Evolutionary conservation across 1,140 invertebrate species (phyloP), one percentile per base, ranked within the genome.

Genomic region (Heliconius himera): DNA sequence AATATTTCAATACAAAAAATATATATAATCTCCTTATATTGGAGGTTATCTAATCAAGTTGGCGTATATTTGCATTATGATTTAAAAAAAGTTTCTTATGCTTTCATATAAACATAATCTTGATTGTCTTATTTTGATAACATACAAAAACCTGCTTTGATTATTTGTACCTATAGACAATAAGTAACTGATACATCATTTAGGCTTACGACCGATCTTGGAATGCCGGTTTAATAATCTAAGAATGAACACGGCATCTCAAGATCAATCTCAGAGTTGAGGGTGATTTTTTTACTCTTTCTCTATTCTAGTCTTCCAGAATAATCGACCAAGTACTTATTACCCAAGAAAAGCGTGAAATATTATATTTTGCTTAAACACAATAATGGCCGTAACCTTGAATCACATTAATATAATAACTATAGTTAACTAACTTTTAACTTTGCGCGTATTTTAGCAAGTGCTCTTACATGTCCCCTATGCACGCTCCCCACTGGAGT

Each of bases 391-490:
- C 26, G 22, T 66, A 66, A 66, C 60, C 60, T 66, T 29, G 22
- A 66, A 66, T 22, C 60, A 22, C 3, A 46, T 46, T 46, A 29
- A 29, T 29, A 66, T 66, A n/a, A 66, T 29, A 29, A 29, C 60
- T 66, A 66, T 29, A 66, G 11, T 29, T 29, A 66, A 46, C 41
- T 46, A 66, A 66, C 26, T 26, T 22, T 66, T 66, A 66, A 46
- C 13, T 66, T 66, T 9, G 60, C 60, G 60, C 60, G 13, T 66
- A 16, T 29, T 66, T 66, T 29, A 66, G 26, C 60, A 66, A 66
- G 60, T 66, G 60, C n/a, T 22, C 13, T 66, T 66, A 66, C 60
- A 29, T 66, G 60, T 29, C 60, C 60, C 60, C 60, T 66, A 29
- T 66, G 60, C 60, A 66, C 22, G 60, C 26, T 66, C 60, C 60